Percentiles rank a stretch among this genome's conserved stretches.
These are phyloP conservation scores for Chamaetylas fuelleborni DNA, from an alignment of 2,113 vertebrate species.

Conservation along the genomic window DNA sequence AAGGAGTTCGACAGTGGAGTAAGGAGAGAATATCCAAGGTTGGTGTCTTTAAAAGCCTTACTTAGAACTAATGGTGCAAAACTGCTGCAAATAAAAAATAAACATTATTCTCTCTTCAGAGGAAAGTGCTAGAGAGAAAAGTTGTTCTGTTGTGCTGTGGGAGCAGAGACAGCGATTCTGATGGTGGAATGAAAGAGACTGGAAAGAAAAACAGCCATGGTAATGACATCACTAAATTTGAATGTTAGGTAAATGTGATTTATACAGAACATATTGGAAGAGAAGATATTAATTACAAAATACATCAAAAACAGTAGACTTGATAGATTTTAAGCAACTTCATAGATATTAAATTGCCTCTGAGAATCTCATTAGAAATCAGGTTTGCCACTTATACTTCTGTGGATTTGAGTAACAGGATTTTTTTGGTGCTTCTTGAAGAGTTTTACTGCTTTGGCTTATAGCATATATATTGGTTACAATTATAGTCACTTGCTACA, in stretches of 20 bases:
- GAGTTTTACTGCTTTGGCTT: neutral
- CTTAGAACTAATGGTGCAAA: neutral
- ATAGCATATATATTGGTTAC: neutral
- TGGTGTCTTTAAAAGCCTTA: neutral
- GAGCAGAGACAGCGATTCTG: slow-evolving; percentile 81
- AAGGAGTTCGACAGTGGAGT: slow-evolving; percentile 89
- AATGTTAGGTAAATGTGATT: neutral
- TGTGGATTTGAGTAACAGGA: neutral
- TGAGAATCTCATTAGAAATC: neutral
- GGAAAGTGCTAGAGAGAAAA: slow-evolving; percentile 78
- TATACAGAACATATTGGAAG: neutral
- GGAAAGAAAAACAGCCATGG: slow-evolving; percentile 72
- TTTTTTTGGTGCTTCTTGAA: neutral
- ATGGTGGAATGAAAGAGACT: slow-evolving; percentile 69
- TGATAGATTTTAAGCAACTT: neutral
- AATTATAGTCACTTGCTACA: neutral
- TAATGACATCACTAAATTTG: slow-evolving; percentile 53
- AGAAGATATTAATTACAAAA: neutral
- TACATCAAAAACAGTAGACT: neutral
- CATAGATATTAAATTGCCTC: neutral
- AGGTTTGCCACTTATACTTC: neutral
- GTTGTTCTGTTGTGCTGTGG: slow-evolving; percentile 64
- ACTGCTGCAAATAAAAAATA: neutral
- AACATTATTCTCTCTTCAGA: slow-evolving; percentile 64
- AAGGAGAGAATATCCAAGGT: slow-evolving; percentile 86